A percentile compares a stretch with the other conserved stretches of the same genome.
These are phyloP conservation scores for Camponotus floridanus DNA, from an alignment of 1,140 invertebrate genomes.

Conservation along the genomic window DNA sequence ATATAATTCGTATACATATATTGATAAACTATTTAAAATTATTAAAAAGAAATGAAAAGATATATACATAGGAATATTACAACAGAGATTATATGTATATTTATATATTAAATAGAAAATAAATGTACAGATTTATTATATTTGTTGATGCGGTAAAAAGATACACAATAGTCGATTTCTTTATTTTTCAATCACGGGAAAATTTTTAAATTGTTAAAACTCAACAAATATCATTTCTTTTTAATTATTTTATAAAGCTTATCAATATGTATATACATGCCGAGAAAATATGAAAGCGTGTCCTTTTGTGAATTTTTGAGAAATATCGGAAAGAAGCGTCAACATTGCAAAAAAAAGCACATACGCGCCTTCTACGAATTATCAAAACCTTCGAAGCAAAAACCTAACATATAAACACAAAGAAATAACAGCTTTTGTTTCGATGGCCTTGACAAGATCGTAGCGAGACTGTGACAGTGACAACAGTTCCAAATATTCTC, in stretches of 20 bases:
- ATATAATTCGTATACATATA: conserved; percentile 11
- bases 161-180: too few species aligned
- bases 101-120: too few species aligned
- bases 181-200: too few species aligned
- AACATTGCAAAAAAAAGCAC: background rate
- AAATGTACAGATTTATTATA: too few species aligned
- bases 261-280: background rate
- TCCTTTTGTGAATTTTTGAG: conserved; percentile 20
- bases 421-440: conserved; percentile 4
- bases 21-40: conserved; percentile 14
- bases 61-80: too few species aligned
- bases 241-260: conserved; percentile 19
- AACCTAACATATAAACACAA: conserved; percentile 20
- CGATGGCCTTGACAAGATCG: conserved; percentile 24
- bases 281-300: background rate
- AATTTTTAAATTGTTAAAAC: too few species aligned
- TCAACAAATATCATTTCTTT: background rate
- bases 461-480: background rate
- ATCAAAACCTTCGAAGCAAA: conserved; percentile 3
- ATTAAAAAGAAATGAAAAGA: conserved; percentile 10
- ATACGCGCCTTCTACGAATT: conserved; percentile 5
- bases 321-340: background rate
- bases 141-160: too few species aligned
- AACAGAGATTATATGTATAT: background rate
- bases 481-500: conserved; percentile 11